These are phyloP conservation scores for Charadrius vociferus DNA, from an alignment of 2,113 vertebrate species.

Conservation along the genomic window DNA sequence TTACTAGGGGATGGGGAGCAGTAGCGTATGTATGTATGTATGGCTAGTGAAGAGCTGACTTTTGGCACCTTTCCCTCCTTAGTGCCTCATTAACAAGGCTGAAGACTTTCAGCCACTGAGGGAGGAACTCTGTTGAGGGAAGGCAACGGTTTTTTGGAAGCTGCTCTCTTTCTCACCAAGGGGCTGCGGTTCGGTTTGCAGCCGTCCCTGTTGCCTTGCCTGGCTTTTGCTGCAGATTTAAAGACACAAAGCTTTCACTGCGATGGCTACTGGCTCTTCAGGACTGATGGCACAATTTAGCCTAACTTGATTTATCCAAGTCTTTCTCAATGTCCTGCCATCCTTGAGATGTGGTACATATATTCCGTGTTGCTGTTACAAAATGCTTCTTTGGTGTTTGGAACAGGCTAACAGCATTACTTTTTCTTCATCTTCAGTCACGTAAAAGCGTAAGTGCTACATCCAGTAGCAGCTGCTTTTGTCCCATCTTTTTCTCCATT, in stretches of 20 bases:
- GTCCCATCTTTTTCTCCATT: background rate
- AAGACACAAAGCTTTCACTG: background rate
- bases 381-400: background rate
- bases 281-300: background rate
- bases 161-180: background rate
- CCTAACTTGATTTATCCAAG: background rate
- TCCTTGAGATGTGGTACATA: background rate
- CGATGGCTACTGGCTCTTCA: background rate
- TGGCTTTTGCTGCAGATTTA: background rate
- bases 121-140: background rate
- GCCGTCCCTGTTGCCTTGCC: background rate
- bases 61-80: background rate
- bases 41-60: background rate
- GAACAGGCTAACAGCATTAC: background rate
- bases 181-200: background rate
- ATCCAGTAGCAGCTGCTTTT: background rate
- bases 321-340: accelerated
- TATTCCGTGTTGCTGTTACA: background rate
- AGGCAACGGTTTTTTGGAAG: background rate
- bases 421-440: background rate
- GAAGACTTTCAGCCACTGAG: background rate
- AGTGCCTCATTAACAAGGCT: background rate
- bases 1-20: background rate
- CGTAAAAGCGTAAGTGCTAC: background rate
- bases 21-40: accelerated